Percentiles rank a stretch among this genome's conserved stretches.
Conservation (phyloP, 2,113 vertebrate genomes). For the Pseudorasbora parva region DNA sequence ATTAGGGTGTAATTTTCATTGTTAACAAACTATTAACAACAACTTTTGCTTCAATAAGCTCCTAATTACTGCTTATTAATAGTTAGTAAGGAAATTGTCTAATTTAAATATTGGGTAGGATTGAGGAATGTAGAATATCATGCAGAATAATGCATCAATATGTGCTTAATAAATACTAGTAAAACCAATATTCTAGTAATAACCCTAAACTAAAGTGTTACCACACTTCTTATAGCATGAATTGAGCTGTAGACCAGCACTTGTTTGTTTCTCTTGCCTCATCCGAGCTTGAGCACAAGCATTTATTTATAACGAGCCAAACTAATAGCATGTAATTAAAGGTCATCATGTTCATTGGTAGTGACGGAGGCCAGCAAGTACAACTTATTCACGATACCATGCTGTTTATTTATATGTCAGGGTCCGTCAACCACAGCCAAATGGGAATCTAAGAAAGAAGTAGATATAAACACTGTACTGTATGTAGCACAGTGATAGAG, state of each 20-base stretch:
- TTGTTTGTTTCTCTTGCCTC: conserved; percentile 7
- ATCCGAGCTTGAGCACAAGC: neutral
- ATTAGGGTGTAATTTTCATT: too few relatives aligned
- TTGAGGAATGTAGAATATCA: too few relatives aligned
- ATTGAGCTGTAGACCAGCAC: neutral
- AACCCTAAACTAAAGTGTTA: too few relatives aligned
- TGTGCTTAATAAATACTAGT: too few relatives aligned
- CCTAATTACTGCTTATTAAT: too few relatives aligned
- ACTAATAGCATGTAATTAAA: conserved; percentile 26
- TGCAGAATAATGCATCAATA: too few relatives aligned
- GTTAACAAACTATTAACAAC: too few relatives aligned
- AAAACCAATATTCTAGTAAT: too few relatives aligned
- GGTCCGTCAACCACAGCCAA: conserved; percentile 10
- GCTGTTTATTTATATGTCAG: conserved; percentile 23
- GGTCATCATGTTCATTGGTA: conserved; percentile 17
- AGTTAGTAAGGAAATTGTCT: too few relatives aligned
- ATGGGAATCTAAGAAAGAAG: neutral
- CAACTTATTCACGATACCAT: conserved; percentile 9
- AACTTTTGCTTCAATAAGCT: too few relatives aligned
- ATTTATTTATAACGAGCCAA: conserved; percentile 19
- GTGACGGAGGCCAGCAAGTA: conserved; percentile 3
- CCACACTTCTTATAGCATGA: neutral
- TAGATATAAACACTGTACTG: conserved; percentile 35
- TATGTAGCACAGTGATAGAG: conserved; percentile 49
- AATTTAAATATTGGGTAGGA: too few relatives aligned